Conservation (phyloP, 2,113 vertebrate genomes). For the Fukomys damarensis region DNA sequence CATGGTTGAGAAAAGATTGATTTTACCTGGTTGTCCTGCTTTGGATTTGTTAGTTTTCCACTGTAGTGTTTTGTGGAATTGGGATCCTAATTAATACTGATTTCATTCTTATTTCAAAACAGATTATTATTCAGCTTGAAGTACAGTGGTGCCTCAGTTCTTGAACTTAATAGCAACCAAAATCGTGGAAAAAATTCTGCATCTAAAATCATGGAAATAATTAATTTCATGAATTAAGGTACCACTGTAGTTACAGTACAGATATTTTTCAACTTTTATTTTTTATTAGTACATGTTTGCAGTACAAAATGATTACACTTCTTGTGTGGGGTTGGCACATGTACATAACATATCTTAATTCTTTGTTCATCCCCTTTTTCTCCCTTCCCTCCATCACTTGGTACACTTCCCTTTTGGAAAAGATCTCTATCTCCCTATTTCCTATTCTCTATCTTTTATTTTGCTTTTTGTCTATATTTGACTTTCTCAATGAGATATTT, state of each 20-base stretch:
- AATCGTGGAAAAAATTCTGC: neutral
- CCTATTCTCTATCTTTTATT: neutral
- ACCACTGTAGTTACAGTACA: too few relatives aligned
- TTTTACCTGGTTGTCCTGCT: neutral
- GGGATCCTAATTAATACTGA: constrained; percentile 93
- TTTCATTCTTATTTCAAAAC: constrained; percentile 94
- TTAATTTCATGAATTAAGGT: too few relatives aligned
- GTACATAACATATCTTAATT: neutral
- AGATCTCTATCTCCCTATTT: neutral
- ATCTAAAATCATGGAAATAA: neutral
- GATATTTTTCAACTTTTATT: too few relatives aligned
- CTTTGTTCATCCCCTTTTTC: neutral
- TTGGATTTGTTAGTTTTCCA: constrained; percentile 92
- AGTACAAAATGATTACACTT: too few relatives aligned
- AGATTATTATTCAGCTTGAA: constrained; percentile 97
- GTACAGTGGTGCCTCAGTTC: constrained; percentile 67
- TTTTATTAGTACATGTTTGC: too few relatives aligned
- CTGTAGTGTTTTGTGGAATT: constrained; percentile 94
- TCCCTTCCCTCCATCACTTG: neutral
- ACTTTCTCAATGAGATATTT: too few relatives aligned
- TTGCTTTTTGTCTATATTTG: too few relatives aligned
- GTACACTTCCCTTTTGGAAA: neutral
- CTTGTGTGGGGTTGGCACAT: too few relatives aligned
- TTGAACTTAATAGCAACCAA: neutral
- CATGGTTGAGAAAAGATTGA: neutral